A percentile compares a stretch with the other conserved stretches of the same genome.
Evolutionary conservation across 2,113 vertebrate species (phyloP).

Genomic region (rat (Rattus norvegicus)): DNA sequence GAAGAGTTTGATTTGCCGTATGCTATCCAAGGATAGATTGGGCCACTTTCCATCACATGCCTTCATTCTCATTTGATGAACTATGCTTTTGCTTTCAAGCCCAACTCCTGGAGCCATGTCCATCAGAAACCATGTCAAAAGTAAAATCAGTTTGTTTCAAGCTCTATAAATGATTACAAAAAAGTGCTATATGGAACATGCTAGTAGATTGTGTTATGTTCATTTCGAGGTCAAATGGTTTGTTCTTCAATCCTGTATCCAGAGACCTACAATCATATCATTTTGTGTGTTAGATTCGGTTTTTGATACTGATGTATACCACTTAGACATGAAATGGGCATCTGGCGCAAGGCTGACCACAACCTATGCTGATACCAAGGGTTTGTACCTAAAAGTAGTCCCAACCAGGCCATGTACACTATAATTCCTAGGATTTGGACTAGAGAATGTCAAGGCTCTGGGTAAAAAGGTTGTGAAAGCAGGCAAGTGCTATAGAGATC

Average conservation of each 20-base stretch:
- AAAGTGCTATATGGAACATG: neutral
- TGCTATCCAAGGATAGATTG: neutral
- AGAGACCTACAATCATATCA: neutral
- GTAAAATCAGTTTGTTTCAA: neutral
- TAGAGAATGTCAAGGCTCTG: neutral
- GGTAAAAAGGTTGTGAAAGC: neutral
- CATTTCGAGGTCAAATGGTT: neutral
- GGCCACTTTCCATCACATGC: neutral
- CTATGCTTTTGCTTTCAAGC: neutral
- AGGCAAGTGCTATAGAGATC: neutral
- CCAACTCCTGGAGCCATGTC: neutral
- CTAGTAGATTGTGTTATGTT: neutral
- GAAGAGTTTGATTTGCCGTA: slow-evolving; percentile 4
- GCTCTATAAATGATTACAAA: neutral
- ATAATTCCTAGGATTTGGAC: neutral
- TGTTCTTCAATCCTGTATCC: neutral
- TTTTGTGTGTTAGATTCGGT: neutral
- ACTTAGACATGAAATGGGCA: neutral
- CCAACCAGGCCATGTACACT: neutral
- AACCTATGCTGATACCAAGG: neutral
- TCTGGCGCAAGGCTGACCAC: neutral
- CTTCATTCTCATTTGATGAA: neutral
- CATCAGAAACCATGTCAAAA: neutral
- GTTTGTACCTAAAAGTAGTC: neutral
- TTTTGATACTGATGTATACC: neutral